Conservation (phyloP, 2,888 invertebrate genomes). For the Odontocolon sp. region DNA sequence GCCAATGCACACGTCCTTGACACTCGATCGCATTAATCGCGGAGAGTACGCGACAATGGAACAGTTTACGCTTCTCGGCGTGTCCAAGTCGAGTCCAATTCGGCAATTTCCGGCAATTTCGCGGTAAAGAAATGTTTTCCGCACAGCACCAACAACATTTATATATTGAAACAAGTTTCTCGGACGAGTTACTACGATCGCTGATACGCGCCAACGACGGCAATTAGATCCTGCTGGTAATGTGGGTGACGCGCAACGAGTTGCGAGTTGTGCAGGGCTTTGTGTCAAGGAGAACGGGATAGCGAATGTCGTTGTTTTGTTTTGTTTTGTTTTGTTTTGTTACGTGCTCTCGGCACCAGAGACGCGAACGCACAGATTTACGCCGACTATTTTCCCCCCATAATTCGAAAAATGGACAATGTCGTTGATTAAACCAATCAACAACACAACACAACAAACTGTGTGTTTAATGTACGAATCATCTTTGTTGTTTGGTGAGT, state of each 20-base stretch:
- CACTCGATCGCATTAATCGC: too few species aligned
- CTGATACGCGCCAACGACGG: not conserved
- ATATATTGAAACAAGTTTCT: not conserved
- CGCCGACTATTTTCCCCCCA: too few species aligned
- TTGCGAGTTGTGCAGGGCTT: constrained; percentile 20
- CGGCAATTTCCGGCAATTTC: too few species aligned
- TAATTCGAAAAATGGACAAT: too few species aligned
- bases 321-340: not conserved
- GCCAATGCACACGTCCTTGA: too few species aligned
- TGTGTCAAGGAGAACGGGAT: constrained; percentile 55
- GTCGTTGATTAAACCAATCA: not conserved
- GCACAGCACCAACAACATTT: too few species aligned
- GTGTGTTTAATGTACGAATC: not conserved
- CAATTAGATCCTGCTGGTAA: constrained; percentile 15
- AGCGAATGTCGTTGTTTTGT: not conserved
- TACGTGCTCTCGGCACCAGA: not conserved
- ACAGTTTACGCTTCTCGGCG: too few species aligned
- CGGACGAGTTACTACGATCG: not conserved
- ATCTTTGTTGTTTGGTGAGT: constrained; percentile 23
- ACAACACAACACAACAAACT: not conserved
- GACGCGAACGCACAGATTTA: not conserved
- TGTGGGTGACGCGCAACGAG: constrained; percentile 17
- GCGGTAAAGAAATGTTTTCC: too few species aligned
- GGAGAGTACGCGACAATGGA: too few species aligned
- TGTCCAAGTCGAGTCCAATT: too few species aligned